Evolutionary conservation across 1,140 invertebrate genomes (phyloP).

Genomic region (Drosophila nannoptera): DNA sequence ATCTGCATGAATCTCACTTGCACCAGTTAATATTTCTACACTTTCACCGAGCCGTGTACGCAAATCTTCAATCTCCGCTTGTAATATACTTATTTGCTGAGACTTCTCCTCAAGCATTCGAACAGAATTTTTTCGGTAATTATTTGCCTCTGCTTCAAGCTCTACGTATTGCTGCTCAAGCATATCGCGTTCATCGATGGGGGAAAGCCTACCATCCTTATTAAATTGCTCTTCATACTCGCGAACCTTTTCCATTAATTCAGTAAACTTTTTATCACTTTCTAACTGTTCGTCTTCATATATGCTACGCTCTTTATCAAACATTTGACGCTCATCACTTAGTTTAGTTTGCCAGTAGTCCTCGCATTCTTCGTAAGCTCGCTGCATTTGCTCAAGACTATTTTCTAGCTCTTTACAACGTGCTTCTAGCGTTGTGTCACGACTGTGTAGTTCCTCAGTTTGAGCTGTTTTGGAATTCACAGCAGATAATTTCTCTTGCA

Average conservation of each 20-base stretch:
- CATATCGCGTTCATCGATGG: conserved; percentile 87
- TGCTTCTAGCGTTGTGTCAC: conserved; percentile 72
- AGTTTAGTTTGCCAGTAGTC: conserved; percentile 91
- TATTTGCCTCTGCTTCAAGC: conserved; percentile 85
- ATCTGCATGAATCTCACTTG: conserved; percentile 63
- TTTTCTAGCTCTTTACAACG: conserved; percentile 85
- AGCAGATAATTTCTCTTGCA: conserved; percentile 55
- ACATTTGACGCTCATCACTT: conserved; percentile 87
- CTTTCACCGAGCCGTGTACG: conserved; percentile 70
- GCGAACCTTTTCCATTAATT: conserved; percentile 86
- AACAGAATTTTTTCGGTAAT: conserved; percentile 75
- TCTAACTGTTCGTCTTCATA: conserved; percentile 88
- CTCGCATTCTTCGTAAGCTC: conserved; percentile 90
- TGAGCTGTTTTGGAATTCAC: conserved; percentile 73
- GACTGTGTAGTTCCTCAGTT: conserved; percentile 20
- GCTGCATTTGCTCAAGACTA: conserved; percentile 85
- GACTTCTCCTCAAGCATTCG: conserved; percentile 79
- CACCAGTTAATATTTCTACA: conserved; percentile 73
- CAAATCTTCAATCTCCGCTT: conserved; percentile 80
- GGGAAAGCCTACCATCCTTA: conserved; percentile 82
- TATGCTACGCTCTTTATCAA: conserved; percentile 86
- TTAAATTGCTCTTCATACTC: conserved; percentile 90
- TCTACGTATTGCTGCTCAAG: conserved; percentile 87
- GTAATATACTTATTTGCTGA: conserved; percentile 81
- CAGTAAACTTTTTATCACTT: conserved; percentile 87